Conservation (phyloP, 2,113 vertebrate species). For the Petroica traversi region DNA sequence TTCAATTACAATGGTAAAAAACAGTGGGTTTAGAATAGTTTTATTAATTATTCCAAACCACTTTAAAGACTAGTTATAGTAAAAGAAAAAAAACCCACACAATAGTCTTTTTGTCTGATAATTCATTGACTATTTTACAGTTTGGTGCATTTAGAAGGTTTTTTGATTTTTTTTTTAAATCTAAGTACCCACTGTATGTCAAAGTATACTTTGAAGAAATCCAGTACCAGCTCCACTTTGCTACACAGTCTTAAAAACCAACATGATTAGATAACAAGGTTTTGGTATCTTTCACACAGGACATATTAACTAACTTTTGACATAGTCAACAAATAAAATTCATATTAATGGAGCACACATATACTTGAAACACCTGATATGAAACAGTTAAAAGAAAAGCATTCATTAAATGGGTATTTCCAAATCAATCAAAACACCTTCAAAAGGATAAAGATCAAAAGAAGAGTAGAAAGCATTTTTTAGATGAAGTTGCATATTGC, state of each 20-base stretch:
- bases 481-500: neutral
- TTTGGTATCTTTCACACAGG: neutral
- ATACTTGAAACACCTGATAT: neutral
- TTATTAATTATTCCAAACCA: neutral
- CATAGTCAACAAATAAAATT: neutral
- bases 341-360: neutral
- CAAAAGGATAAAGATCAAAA: neutral
- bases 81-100: rapidly evolving
- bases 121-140: neutral
- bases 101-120: neutral
- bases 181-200: neutral
- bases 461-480: neutral
- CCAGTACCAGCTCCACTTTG: neutral
- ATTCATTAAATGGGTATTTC: neutral
- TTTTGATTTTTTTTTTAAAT: neutral
- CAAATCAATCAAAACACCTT: neutral
- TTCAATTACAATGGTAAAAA: neutral
- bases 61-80: neutral
- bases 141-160: neutral
- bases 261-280: neutral
- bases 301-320: neutral
- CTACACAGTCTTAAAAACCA: neutral
- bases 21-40: neutral
- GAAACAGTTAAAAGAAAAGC: neutral
- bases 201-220: neutral